These are phyloP conservation scores for Linnaemya tessellans DNA, from an alignment of 2,888 invertebrate species.

Conservation along the genomic window DNA sequence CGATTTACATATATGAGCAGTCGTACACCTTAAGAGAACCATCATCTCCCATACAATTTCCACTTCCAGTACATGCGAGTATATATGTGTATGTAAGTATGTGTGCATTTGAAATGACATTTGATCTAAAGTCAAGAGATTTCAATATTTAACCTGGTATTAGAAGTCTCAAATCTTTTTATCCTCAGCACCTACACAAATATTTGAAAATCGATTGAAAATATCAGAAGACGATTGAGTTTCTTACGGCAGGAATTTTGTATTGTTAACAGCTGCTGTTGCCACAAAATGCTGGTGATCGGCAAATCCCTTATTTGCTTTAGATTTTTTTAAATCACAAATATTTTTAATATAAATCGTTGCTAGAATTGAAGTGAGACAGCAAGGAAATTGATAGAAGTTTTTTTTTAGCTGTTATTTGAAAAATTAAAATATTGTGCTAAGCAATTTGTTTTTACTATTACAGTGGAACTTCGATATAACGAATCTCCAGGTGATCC, in stretches of 20 bases:
- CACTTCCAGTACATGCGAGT: background rate
- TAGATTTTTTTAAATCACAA: slow-evolving; percentile 26
- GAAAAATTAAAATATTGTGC: too few relatives aligned
- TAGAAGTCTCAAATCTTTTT: slow-evolving; percentile 38
- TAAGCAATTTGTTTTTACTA: too few relatives aligned
- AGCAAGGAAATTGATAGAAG: too few relatives aligned
- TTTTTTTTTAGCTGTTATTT: too few relatives aligned
- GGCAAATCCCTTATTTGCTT: slow-evolving; percentile 5
- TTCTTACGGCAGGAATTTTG: slow-evolving; percentile 16
- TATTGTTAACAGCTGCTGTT: slow-evolving; percentile 53
- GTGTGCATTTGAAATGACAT: slow-evolving; percentile 42
- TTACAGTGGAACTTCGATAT: too few relatives aligned
- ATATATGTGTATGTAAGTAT: background rate
- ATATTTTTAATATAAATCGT: too few relatives aligned
- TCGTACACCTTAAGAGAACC: too few relatives aligned
- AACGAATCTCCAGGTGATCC: too few relatives aligned
- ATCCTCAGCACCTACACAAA: slow-evolving; percentile 67
- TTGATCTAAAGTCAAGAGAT: slow-evolving; percentile 61
- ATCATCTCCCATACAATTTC: background rate
- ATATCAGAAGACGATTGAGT: background rate
- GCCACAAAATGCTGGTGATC: slow-evolving; percentile 22
- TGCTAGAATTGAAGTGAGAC: background rate
- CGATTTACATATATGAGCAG: too few relatives aligned
- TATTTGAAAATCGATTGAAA: slow-evolving; percentile 53
- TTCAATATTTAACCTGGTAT: slow-evolving; percentile 61